Conservation (phyloP, 2,797 vertebrate species). For the Paedocypris micromegethes region DNA sequence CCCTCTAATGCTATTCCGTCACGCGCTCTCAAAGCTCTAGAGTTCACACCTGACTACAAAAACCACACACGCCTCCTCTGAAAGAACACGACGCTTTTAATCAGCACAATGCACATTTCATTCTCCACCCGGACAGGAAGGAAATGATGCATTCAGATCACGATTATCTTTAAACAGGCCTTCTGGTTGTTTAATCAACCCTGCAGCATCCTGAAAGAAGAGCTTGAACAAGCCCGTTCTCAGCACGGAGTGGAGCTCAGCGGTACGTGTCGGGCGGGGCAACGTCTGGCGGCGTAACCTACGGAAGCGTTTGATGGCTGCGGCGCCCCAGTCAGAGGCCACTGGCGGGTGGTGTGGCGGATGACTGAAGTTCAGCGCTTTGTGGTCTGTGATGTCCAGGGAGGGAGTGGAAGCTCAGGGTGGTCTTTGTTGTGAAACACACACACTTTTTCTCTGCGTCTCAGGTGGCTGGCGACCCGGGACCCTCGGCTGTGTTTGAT, state of each 20-base stretch:
- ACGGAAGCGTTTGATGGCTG: conserved; percentile 33
- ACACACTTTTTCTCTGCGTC: neutral
- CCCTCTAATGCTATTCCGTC: neutral
- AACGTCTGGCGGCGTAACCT: conserved; percentile 22
- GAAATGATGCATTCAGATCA: neutral
- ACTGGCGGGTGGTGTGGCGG: conserved; percentile 19
- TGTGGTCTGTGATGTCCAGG: conserved; percentile 47
- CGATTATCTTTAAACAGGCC: neutral
- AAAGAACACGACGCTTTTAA: neutral
- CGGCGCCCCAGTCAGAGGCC: conserved; percentile 27
- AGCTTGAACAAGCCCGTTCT: neutral
- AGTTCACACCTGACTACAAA: conserved; percentile 5
- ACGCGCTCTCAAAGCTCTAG: neutral
- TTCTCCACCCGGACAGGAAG: neutral
- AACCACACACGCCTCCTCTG: neutral
- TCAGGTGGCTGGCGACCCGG: conserved; percentile 4
- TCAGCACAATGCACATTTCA: conserved; percentile 1
- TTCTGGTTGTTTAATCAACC: neutral
- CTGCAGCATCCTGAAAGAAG: neutral
- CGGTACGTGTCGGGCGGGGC: conserved; percentile 7
- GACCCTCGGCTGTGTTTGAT: conserved; percentile 38
- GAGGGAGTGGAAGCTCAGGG: conserved; percentile 12
- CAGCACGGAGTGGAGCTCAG: conserved; percentile 15
- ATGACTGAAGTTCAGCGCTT: conserved; percentile 38
- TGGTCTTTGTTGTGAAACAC: conserved; percentile 25